These are phyloP conservation scores for Bergia sp. DNA, from an alignment of 92 coral and sea anemone species.

Conservation along the genomic window DNA sequence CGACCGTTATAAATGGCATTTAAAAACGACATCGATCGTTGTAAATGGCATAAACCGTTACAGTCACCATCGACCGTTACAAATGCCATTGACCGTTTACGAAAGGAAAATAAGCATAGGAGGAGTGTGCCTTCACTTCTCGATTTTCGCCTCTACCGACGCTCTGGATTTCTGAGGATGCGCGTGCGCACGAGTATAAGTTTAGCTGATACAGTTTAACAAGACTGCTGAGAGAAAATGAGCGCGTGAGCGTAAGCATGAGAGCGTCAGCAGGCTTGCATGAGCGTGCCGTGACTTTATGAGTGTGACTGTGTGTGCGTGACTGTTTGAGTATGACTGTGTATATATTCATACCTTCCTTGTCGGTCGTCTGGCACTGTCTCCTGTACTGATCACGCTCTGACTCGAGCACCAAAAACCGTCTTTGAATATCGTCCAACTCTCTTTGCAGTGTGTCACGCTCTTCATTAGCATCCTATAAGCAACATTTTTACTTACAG, in stretches of 20 bases:
- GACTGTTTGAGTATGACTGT: too few relatives aligned
- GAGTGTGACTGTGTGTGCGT: neutral
- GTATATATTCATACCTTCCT: conserved; percentile 51
- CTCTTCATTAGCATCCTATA: conserved; percentile 67
- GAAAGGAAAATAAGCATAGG: too few relatives aligned
- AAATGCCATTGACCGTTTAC: too few relatives aligned
- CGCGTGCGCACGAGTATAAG: too few relatives aligned
- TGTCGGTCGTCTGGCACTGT: conserved; percentile 69
- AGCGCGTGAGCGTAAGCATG: neutral
- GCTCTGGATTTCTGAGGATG: too few relatives aligned
- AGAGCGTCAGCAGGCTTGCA: neutral
- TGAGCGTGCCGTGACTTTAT: neutral
- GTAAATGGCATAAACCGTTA: too few relatives aligned
- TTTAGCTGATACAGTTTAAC: too few relatives aligned
- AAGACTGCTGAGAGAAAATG: neutral
- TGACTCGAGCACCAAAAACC: conserved; percentile 57
- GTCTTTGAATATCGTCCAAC: conserved; percentile 59
- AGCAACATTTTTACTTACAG: neutral
- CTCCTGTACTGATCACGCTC: conserved; percentile 79
- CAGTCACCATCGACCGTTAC: too few relatives aligned
- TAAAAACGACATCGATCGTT: too few relatives aligned
- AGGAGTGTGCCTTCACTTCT: too few relatives aligned
- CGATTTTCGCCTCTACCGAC: too few relatives aligned
- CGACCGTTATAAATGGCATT: too few relatives aligned
- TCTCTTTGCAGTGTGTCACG: conserved; percentile 76